A percentile compares a stretch with the other conserved stretches of the same genome.
phyloP scores from a whole-genome alignment of 1,140 invertebrate genomes.

The Listronotus bonariensis region DNA sequence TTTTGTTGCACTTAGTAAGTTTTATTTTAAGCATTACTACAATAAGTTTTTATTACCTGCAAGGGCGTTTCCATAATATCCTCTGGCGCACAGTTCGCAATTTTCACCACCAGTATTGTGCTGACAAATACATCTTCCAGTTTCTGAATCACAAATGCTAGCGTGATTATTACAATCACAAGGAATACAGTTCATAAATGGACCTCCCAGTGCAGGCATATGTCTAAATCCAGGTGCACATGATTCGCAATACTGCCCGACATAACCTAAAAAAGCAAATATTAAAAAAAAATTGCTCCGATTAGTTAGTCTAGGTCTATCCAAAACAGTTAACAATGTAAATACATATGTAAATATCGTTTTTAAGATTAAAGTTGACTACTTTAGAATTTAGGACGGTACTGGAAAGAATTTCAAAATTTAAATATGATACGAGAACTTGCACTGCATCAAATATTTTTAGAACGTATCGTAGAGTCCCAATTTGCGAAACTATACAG shows the following conservation, averaged over 20 bases:
- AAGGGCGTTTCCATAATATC: constrained; percentile 94
- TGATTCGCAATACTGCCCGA: constrained; percentile 96
- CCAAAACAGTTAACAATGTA: too few relatives aligned
- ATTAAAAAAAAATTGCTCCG: too few relatives aligned
- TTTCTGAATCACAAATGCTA: constrained; percentile 93
- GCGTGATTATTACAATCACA: constrained; percentile 97
- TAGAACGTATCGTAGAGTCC: too few relatives aligned
- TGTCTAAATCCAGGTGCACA: constrained; percentile 93
- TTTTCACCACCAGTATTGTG: constrained; percentile 96
- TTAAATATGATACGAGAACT: too few relatives aligned
- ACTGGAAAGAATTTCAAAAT: too few relatives aligned
- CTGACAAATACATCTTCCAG: constrained; percentile 94
- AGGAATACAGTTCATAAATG: constrained; percentile 90
- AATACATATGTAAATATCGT: too few relatives aligned
- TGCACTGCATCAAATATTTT: too few relatives aligned
- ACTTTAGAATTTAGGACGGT: too few relatives aligned
- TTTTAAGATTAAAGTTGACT: too few relatives aligned
- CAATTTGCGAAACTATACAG: too few relatives aligned
- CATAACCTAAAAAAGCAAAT: constrained; percentile 72
- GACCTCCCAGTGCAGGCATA: constrained; percentile 85
- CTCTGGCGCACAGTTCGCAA: constrained; percentile 90
- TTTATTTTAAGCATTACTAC: background rate
- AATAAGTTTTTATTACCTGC: constrained; percentile 56
- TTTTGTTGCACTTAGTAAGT: background rate
- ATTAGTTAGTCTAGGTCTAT: too few relatives aligned